Conservation (phyloP, 2,113 vertebrate genomes). For the Cinclus cinclus region DNA sequence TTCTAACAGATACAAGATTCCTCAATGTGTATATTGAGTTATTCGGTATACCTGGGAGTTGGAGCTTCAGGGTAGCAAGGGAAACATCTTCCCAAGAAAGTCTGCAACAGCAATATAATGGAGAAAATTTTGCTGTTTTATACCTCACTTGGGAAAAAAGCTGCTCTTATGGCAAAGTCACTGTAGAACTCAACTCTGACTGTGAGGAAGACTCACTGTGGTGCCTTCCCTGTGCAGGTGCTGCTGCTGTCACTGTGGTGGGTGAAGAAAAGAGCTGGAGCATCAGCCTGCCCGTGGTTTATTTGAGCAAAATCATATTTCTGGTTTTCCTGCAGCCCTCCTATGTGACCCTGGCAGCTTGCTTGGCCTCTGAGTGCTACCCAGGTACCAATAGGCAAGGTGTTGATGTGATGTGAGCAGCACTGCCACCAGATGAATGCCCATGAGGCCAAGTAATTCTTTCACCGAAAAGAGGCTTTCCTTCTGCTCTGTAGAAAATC, state of each 20-base stretch:
- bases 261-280: background rate
- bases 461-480: background rate
- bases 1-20: background rate
- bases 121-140: background rate
- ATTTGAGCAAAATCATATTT: background rate
- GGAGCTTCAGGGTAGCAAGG: background rate
- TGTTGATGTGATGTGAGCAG: background rate
- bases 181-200: background rate
- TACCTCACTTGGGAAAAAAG: background rate
- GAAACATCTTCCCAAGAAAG: background rate
- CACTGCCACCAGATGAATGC: background rate
- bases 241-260: background rate
- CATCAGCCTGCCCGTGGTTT: fast-evolving
- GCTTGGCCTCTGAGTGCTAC: background rate
- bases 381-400: background rate
- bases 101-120: background rate
- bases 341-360: background rate
- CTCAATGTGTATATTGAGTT: background rate
- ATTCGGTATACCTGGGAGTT: background rate
- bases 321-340: background rate
- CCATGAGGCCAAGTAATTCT: background rate
- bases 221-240: background rate
- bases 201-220: no score
- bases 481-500: background rate
- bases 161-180: background rate